A percentile compares a stretch with the other conserved stretches of the same genome.
Conservation (phyloP, 2,113 vertebrate genomes). For the Asarcornis scutulata region DNA sequence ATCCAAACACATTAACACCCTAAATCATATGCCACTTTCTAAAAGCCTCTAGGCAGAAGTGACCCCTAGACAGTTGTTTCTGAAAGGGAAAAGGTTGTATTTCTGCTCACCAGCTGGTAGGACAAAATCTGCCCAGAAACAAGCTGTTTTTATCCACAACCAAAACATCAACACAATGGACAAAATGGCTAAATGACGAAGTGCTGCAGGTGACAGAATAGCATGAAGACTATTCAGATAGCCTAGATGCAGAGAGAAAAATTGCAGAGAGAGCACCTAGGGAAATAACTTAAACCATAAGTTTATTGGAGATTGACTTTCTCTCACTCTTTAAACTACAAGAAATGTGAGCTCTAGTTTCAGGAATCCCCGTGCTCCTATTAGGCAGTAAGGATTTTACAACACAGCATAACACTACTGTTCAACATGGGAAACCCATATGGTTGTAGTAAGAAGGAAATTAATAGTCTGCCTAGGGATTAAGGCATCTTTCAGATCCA, state of each 20-base stretch:
- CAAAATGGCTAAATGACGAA: not conserved
- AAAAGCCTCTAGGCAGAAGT: not conserved
- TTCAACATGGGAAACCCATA: not conserved
- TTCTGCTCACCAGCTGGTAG: not conserved
- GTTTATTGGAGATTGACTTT: not conserved
- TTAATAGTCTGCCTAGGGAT: conserved; percentile 22
- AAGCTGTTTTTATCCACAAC: not conserved
- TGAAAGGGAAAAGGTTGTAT: not conserved
- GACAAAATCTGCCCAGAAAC: not conserved
- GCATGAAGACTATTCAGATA: not conserved
- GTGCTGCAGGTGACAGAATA: not conserved
- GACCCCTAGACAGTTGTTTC: not conserved
- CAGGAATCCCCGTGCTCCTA: not conserved
- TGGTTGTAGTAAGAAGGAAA: not conserved
- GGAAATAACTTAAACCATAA: not conserved
- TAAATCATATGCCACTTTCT: not conserved
- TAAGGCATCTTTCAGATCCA: not conserved
- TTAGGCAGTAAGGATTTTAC: not conserved
- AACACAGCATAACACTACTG: not conserved
- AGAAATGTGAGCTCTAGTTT: not conserved
- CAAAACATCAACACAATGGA: not conserved
- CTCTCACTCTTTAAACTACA: not conserved
- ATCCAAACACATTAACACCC: not conserved
- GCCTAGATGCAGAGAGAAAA: not conserved
- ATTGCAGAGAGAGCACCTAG: not conserved